Evolutionary conservation across 2,888 invertebrate genomes (phyloP).

Genomic region (Chydorus sphaericus): DNA sequence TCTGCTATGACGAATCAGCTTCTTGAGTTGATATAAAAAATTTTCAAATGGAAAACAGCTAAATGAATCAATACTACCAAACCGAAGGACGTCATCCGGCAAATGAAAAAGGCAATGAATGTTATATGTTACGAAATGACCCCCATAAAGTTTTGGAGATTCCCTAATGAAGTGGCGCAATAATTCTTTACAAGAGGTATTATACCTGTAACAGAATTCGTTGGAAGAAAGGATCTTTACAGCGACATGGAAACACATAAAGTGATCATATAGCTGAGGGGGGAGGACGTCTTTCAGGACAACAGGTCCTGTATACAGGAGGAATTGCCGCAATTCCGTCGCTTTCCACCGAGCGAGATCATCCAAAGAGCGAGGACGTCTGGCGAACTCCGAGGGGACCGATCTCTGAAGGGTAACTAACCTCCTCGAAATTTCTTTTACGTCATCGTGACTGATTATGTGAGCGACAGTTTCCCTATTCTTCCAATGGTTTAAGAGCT

Average conservation of each 20-base stretch:
- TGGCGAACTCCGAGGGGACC: conserved; percentile 22
- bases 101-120: not conserved
- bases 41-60: not conserved
- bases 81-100: not conserved
- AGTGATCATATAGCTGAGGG: conserved; percentile 20
- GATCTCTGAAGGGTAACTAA: conserved; percentile 15
- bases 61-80: not conserved
- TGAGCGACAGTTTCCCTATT: conserved; percentile 13
- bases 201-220: not conserved
- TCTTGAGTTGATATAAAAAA: not conserved
- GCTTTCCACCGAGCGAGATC: conserved; percentile 13
- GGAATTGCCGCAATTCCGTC: conserved; percentile 13
- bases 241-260: conserved; percentile 20
- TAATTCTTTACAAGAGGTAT: not conserved
- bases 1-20: not conserved
- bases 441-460: conserved; percentile 9
- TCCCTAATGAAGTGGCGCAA: not conserved
- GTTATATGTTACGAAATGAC: not conserved
- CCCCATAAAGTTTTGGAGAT: not conserved
- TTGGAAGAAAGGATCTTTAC: conserved; percentile 19
- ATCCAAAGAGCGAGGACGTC: conserved; percentile 14
- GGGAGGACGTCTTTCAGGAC: conserved; percentile 19
- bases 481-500: conserved; percentile 16
- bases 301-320: conserved; percentile 22
- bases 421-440: conserved; percentile 14